Conservation (phyloP, 1,140 invertebrate genomes). For the Diuraphis noxia region DNA sequence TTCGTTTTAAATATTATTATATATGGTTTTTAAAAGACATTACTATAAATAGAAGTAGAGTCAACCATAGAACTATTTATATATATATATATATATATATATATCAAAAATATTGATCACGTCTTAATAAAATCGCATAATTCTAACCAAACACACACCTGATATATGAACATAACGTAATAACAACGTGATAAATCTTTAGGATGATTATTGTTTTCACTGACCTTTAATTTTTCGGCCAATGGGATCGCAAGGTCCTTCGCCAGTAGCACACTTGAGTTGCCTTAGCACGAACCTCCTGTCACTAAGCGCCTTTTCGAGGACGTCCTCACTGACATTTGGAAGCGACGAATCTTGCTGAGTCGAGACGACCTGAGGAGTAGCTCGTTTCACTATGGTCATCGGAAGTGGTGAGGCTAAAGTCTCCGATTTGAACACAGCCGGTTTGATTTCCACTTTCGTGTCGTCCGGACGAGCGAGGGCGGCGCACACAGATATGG, state of each 20-base stretch:
- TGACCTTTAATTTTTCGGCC: slow-evolving; percentile 73
- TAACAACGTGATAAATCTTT: not conserved
- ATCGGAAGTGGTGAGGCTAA: not conserved
- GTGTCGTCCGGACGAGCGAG: not conserved
- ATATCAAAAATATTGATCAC: not conserved
- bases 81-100: no score
- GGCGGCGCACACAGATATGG: not conserved
- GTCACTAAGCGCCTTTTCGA: slow-evolving; percentile 70
- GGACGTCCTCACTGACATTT: slow-evolving; percentile 63
- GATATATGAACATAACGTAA: not conserved
- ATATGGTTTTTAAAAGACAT: not conserved
- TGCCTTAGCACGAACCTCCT: slow-evolving; percentile 71
- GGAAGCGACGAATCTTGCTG: not conserved
- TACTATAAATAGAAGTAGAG: not conserved
- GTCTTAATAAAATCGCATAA: not conserved
- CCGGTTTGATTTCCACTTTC: not conserved
- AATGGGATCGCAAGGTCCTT: slow-evolving; percentile 71
- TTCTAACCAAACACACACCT: not conserved
- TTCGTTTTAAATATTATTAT: not conserved
- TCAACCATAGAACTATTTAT: not conserved
- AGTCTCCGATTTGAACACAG: not conserved
- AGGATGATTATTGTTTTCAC: slow-evolving; percentile 55
- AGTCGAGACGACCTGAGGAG: not conserved
- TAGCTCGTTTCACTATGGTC: not conserved
- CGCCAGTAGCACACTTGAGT: slow-evolving; percentile 72